Conservation (phyloP, 2,888 invertebrate species). For the Xestia ashworthii region DNA sequence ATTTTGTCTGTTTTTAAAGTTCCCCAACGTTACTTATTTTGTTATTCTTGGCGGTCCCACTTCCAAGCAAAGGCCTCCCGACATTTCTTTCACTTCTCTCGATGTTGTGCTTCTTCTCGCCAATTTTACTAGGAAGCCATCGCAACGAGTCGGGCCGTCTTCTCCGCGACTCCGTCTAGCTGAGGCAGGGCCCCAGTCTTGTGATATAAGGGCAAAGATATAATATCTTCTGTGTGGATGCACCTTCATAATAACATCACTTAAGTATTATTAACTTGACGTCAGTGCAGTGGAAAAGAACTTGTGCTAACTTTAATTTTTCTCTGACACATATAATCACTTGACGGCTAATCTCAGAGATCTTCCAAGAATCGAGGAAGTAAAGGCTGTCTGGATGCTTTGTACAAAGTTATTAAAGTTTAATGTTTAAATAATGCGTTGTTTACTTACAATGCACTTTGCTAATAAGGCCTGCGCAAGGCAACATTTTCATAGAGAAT, state of each 20-base stretch:
- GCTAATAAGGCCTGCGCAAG: slow-evolving; percentile 46
- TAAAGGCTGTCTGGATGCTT: slow-evolving; percentile 47
- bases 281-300: slow-evolving; percentile 61
- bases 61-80: neutral
- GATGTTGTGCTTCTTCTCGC: neutral
- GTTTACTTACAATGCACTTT: slow-evolving; percentile 59
- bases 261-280: slow-evolving; percentile 56
- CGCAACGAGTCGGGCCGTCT: neutral
- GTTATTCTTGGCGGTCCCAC: neutral
- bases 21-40: neutral
- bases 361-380: slow-evolving; percentile 70
- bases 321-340: slow-evolving; percentile 62
- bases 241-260: slow-evolving; percentile 42
- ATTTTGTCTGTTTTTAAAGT: neutral
- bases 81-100: too few species aligned
- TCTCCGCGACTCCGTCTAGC: neutral
- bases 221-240: neutral
- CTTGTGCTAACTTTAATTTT: slow-evolving; percentile 42
- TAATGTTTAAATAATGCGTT: slow-evolving; percentile 55
- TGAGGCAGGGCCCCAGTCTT: neutral
- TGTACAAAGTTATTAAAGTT: slow-evolving; percentile 58
- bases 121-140: neutral
- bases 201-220: neutral
- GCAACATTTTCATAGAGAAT: slow-evolving; percentile 40
- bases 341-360: slow-evolving; percentile 58